These are phyloP conservation scores for Notarius lentiginosus DNA, from an alignment of 2,113 vertebrate species.

Conservation along the genomic window DNA sequence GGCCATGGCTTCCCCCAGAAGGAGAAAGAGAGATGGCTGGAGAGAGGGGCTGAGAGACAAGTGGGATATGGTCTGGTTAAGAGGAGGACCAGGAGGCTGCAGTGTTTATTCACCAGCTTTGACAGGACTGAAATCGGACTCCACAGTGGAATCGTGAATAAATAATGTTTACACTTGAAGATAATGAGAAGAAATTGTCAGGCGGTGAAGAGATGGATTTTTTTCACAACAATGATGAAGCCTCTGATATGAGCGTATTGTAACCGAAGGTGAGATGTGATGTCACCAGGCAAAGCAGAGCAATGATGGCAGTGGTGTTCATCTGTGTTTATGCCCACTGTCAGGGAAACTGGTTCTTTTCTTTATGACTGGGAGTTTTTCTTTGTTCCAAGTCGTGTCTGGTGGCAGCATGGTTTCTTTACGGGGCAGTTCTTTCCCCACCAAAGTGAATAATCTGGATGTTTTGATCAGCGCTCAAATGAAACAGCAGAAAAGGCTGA, in stretches of 20 bases:
- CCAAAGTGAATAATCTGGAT: neutral
- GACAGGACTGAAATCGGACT: constrained; percentile 28
- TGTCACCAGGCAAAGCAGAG: neutral
- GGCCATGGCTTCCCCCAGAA: neutral
- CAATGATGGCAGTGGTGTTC: neutral
- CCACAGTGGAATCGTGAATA: neutral
- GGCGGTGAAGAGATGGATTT: neutral
- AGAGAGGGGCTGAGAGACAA: neutral
- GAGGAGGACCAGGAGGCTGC: constrained; percentile 1
- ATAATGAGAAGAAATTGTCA: constrained; percentile 32
- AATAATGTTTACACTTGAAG: neutral
- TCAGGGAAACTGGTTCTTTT: constrained; percentile 59
- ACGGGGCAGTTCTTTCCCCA: neutral
- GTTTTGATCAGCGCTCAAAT: constrained; percentile 15
- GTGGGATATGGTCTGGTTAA: neutral
- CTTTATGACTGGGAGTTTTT: constrained; percentile 39
- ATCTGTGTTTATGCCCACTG: constrained; percentile 18
- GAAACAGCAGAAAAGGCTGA: constrained; percentile 2
- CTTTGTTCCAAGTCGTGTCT: constrained; percentile 8
- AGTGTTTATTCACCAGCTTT: constrained; percentile 24
- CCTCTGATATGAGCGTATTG: neutral
- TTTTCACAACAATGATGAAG: constrained; percentile 13
- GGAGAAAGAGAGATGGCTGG: neutral
- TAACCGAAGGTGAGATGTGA: neutral
- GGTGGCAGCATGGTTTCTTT: neutral